Evolutionary conservation across 2,888 invertebrate genomes (phyloP), one percentile per base, ranked within the genome.

Genomic region (Hydroisotoma schaefferi): DNA sequence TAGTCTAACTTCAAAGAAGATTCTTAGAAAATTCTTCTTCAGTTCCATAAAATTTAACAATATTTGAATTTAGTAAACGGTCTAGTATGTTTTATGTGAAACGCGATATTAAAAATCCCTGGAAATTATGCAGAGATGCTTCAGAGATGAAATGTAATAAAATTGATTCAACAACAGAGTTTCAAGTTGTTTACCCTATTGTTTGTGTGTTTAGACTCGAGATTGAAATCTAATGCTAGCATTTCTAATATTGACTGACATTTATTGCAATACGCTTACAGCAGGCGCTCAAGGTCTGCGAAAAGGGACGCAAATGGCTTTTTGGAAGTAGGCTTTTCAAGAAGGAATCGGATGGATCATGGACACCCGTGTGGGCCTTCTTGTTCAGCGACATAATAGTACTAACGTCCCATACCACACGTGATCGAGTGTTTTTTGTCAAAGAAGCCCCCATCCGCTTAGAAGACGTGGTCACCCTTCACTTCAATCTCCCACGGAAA

Each of bases 341-440:
- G 8, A 60, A 65, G 26, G 69, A 69, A 40, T 47, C 60, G 18
- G 71, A 71, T 37, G 71, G 71, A 26, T 67, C 67, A 10, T 71
- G 70, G 68, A 60, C 69, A 33, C 70, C 71, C 26, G 71, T 71
- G n/a, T 71, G 69, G 69, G 71, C 69, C 40, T 71, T 71, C 59
- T 63, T 71, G 4, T 71, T 71, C 33, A 67, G 58, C 15, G 71
- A 71, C 61, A 66, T 70, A 27, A 64, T 71, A 10, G 69, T 71
- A 33, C 60, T 71, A 22, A 70, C 70, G 8, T 67, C 69, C 23
- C 71, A 71, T 40, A 70, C 67, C 56, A 70, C 71, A n/a, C 54
- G 71, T n/a, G 71, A 71, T 46, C 61, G 71, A 18, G 69, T 71
- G 4, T 71, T 71, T 54, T 71, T 71, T 44, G 69, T 71, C 15